Percentiles rank a stretch among this genome's conserved stretches.
phyloP scores from a whole-genome alignment of 2,797 vertebrate genomes.

The Pelochelys cantorii region DNA sequence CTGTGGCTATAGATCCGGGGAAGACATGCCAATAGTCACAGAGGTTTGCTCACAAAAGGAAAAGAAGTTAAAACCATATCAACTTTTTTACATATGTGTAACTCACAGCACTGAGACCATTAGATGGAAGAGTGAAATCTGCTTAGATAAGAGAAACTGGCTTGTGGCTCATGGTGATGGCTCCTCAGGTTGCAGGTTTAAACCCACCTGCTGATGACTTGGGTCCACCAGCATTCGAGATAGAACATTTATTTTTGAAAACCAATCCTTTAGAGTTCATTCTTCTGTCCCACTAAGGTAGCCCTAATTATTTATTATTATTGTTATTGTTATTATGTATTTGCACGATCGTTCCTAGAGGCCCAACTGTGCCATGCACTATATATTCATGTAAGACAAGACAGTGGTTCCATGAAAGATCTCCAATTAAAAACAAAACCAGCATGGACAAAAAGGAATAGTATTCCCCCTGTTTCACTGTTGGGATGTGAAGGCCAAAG shows the following conservation, averaged over 20 bases:
- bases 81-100: too few relatives aligned
- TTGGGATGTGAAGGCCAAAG: not conserved
- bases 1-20: not conserved
- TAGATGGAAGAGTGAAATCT: too few relatives aligned
- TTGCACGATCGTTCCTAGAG: not conserved
- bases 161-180: too few relatives aligned
- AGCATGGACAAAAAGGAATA: accelerated
- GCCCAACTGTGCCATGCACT: not conserved
- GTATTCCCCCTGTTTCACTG: accelerated
- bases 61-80: not conserved
- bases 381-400: accelerated
- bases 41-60: not conserved
- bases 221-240: not conserved
- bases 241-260: not conserved
- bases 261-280: not conserved
- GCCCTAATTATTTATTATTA: not conserved
- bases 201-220: too few relatives aligned
- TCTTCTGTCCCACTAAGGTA: not conserved
- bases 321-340: not conserved
- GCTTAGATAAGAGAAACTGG: too few relatives aligned
- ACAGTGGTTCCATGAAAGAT: accelerated
- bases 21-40: not conserved
- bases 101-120: too few relatives aligned
- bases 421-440: not conserved
- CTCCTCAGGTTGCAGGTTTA: too few relatives aligned